phyloP scores from a whole-genome alignment of 2,113 vertebrate genomes.

The Oxyruncus cristatus region DNA sequence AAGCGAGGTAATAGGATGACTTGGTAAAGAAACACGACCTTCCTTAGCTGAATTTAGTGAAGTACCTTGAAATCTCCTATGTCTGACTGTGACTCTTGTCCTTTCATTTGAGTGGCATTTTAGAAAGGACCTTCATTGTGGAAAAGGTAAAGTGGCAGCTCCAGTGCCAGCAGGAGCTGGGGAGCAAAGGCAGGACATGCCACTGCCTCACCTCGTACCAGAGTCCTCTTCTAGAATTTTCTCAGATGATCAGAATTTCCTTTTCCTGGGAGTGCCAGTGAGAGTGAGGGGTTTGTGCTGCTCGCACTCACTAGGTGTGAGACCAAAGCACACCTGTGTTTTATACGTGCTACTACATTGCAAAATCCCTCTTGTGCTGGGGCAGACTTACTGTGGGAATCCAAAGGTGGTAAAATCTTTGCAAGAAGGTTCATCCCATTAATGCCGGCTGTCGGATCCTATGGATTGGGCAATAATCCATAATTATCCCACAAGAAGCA shows the following conservation, averaged over 20 bases:
- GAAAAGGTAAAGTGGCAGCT: not conserved
- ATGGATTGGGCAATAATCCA: not conserved
- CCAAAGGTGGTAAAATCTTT: not conserved
- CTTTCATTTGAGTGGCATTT: not conserved
- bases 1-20: not conserved
- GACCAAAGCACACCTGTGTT: not conserved
- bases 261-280: not conserved
- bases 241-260: not conserved
- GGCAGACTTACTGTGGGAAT: not conserved
- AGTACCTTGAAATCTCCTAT: not conserved
- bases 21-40: not conserved
- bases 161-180: not conserved
- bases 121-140: not conserved
- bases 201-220: accelerated
- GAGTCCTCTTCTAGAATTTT: not conserved
- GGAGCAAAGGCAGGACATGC: not conserved
- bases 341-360: accelerated
- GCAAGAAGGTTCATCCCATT: not conserved
- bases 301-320: not conserved
- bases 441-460: not conserved
- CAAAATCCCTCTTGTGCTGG: not conserved
- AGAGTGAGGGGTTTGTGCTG: not conserved
- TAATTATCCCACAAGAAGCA: not conserved
- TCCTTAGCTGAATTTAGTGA: not conserved
- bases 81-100: not conserved